Evolutionary conservation across 2,113 vertebrate species (phyloP).

Genomic region (Equus quagga): DNA sequence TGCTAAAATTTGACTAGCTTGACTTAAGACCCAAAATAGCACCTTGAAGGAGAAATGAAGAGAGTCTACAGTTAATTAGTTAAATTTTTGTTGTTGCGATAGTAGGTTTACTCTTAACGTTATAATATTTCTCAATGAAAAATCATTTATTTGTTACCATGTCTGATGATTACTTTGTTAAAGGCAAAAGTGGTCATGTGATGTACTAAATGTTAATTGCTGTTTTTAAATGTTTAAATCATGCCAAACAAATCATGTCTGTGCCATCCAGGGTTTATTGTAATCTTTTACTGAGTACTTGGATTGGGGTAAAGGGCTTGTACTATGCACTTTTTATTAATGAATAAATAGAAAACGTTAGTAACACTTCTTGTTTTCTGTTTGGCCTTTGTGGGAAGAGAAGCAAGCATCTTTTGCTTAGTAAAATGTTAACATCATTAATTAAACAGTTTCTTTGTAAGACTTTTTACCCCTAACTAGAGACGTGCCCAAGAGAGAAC

Average conservation of each 20-base stretch:
- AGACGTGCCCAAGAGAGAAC: slow-evolving; percentile 37
- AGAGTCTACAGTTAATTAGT: slow-evolving; percentile 80
- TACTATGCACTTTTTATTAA: slow-evolving; percentile 97
- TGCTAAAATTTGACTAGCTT: slow-evolving; percentile 65
- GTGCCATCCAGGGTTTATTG: slow-evolving; percentile 88
- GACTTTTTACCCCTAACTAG: slow-evolving; percentile 31
- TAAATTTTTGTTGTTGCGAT: slow-evolving; percentile 81
- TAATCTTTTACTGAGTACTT: slow-evolving; percentile 87
- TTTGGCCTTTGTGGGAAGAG: slow-evolving; percentile 77
- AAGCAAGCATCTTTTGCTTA: not conserved
- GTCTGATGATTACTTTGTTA: slow-evolving; percentile 84
- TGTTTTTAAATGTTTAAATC: slow-evolving; percentile 86
- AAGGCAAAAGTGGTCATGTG: slow-evolving; percentile 82
- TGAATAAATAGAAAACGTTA: slow-evolving; percentile 90
- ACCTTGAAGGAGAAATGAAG: slow-evolving; percentile 72
- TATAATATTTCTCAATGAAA: slow-evolving; percentile 81
- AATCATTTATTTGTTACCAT: slow-evolving; percentile 80
- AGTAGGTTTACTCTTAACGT: slow-evolving; percentile 82
- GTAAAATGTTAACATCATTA: slow-evolving; percentile 24
- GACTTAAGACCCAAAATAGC: slow-evolving; percentile 67
- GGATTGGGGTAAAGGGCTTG: slow-evolving; percentile 93
- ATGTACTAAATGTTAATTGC: slow-evolving; percentile 79
- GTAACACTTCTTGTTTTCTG: slow-evolving; percentile 83
- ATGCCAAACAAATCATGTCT: slow-evolving; percentile 88
- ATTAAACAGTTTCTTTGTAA: slow-evolving; percentile 41